Percentiles rank a stretch among this genome's conserved stretches.
phyloP scores from a whole-genome alignment of 2,113 vertebrate species.

The Archocentrus centrarchus region DNA sequence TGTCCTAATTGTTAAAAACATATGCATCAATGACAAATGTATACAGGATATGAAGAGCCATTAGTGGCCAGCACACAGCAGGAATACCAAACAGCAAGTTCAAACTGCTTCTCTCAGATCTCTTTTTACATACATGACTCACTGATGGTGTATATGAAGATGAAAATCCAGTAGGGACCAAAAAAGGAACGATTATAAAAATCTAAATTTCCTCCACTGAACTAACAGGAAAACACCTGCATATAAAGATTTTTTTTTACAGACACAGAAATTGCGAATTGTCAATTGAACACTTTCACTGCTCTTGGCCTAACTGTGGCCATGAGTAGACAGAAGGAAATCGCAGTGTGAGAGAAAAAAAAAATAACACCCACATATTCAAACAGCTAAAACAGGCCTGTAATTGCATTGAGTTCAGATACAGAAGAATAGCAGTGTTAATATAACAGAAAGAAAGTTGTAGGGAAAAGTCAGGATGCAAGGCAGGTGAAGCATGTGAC shows the following conservation, averaged over 20 bases:
- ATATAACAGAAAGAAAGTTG: background rate
- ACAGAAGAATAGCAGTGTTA: background rate
- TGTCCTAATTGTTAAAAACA: background rate
- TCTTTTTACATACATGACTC: background rate
- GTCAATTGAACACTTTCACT: no score
- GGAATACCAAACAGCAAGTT: background rate
- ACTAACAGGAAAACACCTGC: background rate
- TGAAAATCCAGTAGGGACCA: no score
- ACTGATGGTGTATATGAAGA: background rate
- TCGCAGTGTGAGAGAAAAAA: background rate
- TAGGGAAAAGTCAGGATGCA: background rate
- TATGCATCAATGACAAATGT: background rate
- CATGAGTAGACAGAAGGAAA: background rate
- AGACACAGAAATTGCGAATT: background rate
- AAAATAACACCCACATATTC: background rate
- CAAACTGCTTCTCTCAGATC: background rate
- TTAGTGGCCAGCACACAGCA: background rate
- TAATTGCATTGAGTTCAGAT: background rate
- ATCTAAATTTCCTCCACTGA: background rate
- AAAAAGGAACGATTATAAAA: background rate
- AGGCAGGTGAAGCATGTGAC: background rate
- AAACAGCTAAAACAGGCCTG: background rate
- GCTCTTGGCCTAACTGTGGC: no score
- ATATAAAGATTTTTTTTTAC: background rate
- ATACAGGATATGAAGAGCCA: background rate